These are phyloP conservation scores for Prunella fulvescens DNA, from an alignment of 2,113 vertebrate species.

Conservation along the genomic window DNA sequence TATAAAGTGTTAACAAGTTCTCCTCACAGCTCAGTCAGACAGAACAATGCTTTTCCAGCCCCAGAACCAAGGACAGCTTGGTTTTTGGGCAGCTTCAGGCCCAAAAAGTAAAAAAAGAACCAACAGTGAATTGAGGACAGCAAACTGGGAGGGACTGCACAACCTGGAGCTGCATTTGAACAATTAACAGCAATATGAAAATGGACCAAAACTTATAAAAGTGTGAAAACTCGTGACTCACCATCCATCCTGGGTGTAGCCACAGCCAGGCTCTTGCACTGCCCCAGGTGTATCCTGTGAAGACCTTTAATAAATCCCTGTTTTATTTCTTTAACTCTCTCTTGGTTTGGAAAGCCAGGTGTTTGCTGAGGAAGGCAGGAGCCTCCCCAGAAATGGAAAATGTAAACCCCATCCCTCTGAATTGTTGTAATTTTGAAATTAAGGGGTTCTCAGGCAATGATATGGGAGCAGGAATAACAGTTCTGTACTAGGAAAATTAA, in stretches of 20 bases:
- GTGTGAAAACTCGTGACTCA: neutral
- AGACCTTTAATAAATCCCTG: neutral
- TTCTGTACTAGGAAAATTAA: no score
- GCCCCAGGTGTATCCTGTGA: neutral
- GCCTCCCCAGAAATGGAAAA: neutral
- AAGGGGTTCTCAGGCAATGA: neutral
- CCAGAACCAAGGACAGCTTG: neutral
- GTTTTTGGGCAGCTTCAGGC: neutral
- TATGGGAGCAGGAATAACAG: neutral
- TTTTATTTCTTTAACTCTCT: neutral
- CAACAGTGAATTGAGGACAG: neutral
- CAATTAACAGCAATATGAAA: neutral
- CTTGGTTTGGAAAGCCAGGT: neutral
- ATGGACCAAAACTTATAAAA: neutral
- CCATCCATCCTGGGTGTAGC: neutral
- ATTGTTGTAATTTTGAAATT: neutral
- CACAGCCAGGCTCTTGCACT: fast-evolving
- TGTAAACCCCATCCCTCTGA: neutral
- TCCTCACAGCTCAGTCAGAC: neutral
- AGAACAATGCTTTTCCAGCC: neutral
- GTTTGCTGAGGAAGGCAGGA: neutral
- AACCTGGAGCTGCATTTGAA: neutral
- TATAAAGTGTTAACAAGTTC: neutral
- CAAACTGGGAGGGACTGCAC: neutral
- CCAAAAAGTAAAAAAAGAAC: neutral